A percentile compares a stretch with the other conserved stretches of the same genome.
Conservation (phyloP, 2,888 invertebrate genomes). For the Drosophila longiperda region DNA sequence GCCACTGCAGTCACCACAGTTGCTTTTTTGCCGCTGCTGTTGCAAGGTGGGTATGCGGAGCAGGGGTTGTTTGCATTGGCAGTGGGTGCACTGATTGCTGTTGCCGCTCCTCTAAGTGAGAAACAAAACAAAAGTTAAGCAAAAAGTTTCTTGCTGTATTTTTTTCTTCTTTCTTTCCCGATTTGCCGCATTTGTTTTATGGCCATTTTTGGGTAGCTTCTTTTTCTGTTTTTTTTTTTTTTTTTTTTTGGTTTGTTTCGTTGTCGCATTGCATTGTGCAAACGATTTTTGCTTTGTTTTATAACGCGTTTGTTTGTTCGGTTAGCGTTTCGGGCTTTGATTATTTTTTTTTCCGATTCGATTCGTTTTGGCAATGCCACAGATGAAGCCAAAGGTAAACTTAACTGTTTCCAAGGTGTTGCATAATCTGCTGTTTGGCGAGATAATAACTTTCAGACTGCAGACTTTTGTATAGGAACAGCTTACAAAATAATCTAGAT, state of each 20-base stretch:
- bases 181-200: constrained; percentile 63
- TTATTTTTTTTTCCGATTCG: constrained; percentile 19
- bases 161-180: constrained; percentile 45
- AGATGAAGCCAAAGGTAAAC: constrained; percentile 24
- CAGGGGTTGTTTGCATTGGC: constrained; percentile 18
- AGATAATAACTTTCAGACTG: constrained; percentile 6
- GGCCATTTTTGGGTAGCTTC: constrained; percentile 79
- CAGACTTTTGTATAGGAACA: not conserved
- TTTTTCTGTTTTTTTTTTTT: constrained; percentile 63
- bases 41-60: constrained; percentile 8
- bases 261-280: constrained; percentile 65
- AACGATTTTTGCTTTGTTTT: constrained; percentile 52
- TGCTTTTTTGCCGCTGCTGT: constrained; percentile 1
- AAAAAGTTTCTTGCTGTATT: constrained; percentile 25
- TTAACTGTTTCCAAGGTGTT: constrained; percentile 35
- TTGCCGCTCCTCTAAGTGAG: constrained; percentile 69
- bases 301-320: constrained; percentile 44
- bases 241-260: constrained; percentile 29
- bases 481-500: not conserved
- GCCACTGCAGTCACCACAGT: constrained; percentile 47
- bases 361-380: constrained; percentile 27
- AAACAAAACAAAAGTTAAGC: constrained; percentile 60
- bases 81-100: constrained; percentile 71
- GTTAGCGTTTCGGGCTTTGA: constrained; percentile 24
- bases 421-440: constrained; percentile 37